A percentile compares a stretch with the other conserved stretches of the same genome.
Evolutionary conservation across 2,797 vertebrate genomes (phyloP).

Genomic region (Amniataba percoides): DNA sequence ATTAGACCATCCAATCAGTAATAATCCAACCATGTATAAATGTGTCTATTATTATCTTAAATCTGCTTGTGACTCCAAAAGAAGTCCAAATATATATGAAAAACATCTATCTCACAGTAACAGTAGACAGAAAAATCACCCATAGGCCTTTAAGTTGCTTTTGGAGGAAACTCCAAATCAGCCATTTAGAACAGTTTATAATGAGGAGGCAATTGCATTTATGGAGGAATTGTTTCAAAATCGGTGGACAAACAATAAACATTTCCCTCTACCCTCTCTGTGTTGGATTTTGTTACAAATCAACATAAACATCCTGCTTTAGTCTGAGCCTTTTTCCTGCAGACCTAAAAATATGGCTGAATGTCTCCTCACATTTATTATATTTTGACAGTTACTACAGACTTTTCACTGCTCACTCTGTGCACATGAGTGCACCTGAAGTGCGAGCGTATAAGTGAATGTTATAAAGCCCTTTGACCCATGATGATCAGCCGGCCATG

Average conservation of each 20-base stretch:
- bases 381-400: constrained; percentile 61
- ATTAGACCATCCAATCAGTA: neutral
- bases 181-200: neutral
- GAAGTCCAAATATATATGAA: neutral
- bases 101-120: neutral
- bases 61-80: constrained; percentile 11
- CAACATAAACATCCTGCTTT: constrained; percentile 20
- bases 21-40: constrained; percentile 4
- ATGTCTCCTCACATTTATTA: constrained; percentile 42
- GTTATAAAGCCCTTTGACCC: constrained; percentile 56
- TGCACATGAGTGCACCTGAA: constrained; percentile 63
- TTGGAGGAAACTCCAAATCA: constrained; percentile 2
- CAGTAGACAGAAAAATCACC: neutral
- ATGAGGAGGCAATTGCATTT: constrained; percentile 18
- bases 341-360: constrained; percentile 17
- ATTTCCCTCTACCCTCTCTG: neutral
- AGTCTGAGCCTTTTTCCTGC: constrained; percentile 26
- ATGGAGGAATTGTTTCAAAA: constrained; percentile 17
- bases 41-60: neutral
- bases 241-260: constrained; percentile 13
- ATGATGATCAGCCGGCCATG: constrained; percentile 50
- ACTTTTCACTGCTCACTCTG: constrained; percentile 42
- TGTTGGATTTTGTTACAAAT: constrained; percentile 14
- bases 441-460: constrained; percentile 39
- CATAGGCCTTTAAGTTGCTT: neutral